Percentiles rank a stretch among this genome's conserved stretches.
phyloP scores from a whole-genome alignment of 2,888 invertebrate genomes.

The Rhorus exstirpatorius region DNA sequence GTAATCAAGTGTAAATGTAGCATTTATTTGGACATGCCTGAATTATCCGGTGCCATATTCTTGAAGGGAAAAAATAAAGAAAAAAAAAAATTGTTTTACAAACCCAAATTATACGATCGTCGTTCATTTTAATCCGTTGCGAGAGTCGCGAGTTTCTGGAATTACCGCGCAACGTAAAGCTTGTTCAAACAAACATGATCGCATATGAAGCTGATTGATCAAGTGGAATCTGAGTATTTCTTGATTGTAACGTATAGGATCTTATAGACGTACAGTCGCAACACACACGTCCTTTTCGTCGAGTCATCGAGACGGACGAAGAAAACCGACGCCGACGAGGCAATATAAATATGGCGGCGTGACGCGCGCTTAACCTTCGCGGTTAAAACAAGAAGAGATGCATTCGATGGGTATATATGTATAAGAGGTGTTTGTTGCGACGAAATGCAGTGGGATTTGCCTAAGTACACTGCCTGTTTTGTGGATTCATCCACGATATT shows the following conservation, averaged over 20 bases:
- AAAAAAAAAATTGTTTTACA: no score
- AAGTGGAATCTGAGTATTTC: background rate
- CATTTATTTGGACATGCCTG: no score
- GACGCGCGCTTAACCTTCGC: constrained; percentile 36
- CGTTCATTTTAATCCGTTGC: background rate
- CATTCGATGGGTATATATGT: constrained; percentile 5
- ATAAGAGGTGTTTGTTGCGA: constrained; percentile 13
- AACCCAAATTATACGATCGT: background rate
- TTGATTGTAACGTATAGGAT: background rate
- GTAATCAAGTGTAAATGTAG: no score
- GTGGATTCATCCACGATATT: constrained; percentile 79
- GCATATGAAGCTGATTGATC: constrained; percentile 10
- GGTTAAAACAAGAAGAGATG: constrained; percentile 57
- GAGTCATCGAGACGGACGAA: constrained; percentile 73
- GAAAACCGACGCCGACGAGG: constrained; percentile 54
- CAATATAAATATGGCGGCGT: constrained; percentile 64
- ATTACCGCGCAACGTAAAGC: background rate
- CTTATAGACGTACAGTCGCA: constrained; percentile 41
- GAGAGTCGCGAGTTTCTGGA: background rate
- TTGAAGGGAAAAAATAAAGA: no score
- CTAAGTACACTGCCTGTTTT: constrained; percentile 82
- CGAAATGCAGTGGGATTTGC: constrained; percentile 76
- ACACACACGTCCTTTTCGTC: constrained; percentile 59
- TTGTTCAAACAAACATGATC: background rate
- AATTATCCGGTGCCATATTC: no score